Evolutionary conservation across 2,888 invertebrate species (phyloP).

Genomic region (Gnatocerus cornutus): DNA sequence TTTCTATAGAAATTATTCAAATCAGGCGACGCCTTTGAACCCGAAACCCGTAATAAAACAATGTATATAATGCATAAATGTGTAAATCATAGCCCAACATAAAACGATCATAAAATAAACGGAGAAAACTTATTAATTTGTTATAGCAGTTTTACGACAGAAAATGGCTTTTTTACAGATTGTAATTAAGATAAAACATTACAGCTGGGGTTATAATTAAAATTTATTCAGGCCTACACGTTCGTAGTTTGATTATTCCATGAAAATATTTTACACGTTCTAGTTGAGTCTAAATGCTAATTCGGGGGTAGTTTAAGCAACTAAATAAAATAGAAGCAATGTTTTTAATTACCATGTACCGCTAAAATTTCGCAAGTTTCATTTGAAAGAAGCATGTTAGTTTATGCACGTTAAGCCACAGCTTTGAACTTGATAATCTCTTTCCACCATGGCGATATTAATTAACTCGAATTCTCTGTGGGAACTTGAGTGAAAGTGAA

Average conservation of each 20-base stretch:
- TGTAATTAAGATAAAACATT: slow-evolving; percentile 10
- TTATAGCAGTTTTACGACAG: slow-evolving; percentile 12
- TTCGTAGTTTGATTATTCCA: background rate
- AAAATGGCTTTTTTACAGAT: slow-evolving; percentile 6
- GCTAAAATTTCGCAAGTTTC: too few relatives aligned
- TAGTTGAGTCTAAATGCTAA: background rate
- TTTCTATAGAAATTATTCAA: background rate
- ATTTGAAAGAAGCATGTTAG: too few relatives aligned
- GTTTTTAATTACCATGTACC: too few relatives aligned
- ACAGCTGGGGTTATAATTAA: slow-evolving; percentile 1
- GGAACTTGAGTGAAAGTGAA: slow-evolving; percentile 51
- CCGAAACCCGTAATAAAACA: background rate
- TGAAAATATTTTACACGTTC: background rate
- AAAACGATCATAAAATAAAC: slow-evolving; percentile 5
- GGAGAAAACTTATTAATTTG: slow-evolving; percentile 7
- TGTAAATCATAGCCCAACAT: background rate
- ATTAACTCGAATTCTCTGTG: slow-evolving; percentile 38
- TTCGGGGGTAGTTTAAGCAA: background rate
- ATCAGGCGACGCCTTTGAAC: background rate
- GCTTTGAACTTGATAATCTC: background rate
- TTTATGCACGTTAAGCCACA: background rate
- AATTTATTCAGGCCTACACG: background rate
- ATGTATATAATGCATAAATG: slow-evolving; percentile 1
- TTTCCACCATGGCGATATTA: slow-evolving; percentile 35
- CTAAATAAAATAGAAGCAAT: background rate